Evolutionary conservation across 2,888 invertebrate genomes (phyloP).

Genomic region (Trissolcus brochymenae): DNA sequence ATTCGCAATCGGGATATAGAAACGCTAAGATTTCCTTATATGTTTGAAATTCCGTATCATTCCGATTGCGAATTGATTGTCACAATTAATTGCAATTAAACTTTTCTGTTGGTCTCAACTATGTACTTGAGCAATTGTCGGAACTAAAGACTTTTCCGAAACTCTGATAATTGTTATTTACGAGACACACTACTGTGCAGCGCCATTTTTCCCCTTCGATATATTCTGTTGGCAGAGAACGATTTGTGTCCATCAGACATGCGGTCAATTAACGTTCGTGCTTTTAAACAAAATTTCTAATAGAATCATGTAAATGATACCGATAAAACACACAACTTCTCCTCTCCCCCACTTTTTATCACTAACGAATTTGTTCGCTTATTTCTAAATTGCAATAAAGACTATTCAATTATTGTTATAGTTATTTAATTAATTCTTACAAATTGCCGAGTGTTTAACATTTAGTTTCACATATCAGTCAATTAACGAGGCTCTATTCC

Average conservation of each 20-base stretch:
- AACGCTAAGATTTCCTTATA: constrained; percentile 38
- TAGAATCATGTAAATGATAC: constrained; percentile 23
- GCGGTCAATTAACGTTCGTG: constrained; percentile 28
- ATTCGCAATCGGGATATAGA: constrained; percentile 17
- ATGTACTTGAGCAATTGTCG: constrained; percentile 10
- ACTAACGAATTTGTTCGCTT: too few species aligned
- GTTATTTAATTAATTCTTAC: too few species aligned
- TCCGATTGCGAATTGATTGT: constrained; percentile 38
- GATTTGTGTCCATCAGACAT: neutral
- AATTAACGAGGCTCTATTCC: too few species aligned
- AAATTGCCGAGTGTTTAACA: too few species aligned
- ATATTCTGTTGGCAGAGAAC: neutral
- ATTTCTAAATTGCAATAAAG: too few species aligned
- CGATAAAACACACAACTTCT: constrained; percentile 21
- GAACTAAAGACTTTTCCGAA: constrained; percentile 4
- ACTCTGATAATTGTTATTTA: neutral
- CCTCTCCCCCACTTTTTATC: too few species aligned
- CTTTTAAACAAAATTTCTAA: constrained; percentile 32
- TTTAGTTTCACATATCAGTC: too few species aligned
- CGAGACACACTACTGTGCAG: too few species aligned
- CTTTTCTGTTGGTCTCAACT: constrained; percentile 21
- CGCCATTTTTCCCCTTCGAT: neutral
- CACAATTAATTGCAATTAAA: constrained; percentile 53
- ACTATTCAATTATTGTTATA: too few species aligned
- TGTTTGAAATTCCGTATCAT: constrained; percentile 45